phyloP scores from a whole-genome alignment of 1,140 invertebrate genomes.

The Metaphire vulgaris region DNA sequence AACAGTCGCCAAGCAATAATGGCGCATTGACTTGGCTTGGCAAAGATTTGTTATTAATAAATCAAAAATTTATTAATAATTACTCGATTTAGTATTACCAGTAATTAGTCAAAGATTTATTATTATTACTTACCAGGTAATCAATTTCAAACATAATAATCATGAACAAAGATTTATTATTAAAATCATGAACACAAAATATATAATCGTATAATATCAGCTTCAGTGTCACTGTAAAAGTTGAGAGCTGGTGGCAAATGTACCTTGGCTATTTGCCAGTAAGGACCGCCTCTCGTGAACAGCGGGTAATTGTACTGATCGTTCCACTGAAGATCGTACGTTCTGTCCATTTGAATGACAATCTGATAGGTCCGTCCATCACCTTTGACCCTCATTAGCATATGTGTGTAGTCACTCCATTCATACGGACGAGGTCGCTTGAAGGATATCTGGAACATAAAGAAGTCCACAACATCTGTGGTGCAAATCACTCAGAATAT shows the following conservation, averaged over 20 bases:
- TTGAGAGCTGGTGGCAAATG: too few relatives aligned
- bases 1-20: too few relatives aligned
- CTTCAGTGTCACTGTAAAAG: too few relatives aligned
- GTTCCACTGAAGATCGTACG: slow-evolving; percentile 73
- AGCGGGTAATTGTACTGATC: slow-evolving; percentile 75
- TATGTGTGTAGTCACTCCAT: slow-evolving; percentile 72
- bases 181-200: slow-evolving; percentile 8
- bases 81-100: too few relatives aligned
- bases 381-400: slow-evolving; percentile 76
- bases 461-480: slow-evolving; percentile 10
- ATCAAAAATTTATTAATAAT: too few relatives aligned
- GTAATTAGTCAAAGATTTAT: too few relatives aligned
- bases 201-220: too few relatives aligned
- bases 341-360: slow-evolving; percentile 62
- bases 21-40: too few relatives aligned
- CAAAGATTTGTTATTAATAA: too few relatives aligned
- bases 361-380: slow-evolving; percentile 82
- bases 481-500: not conserved
- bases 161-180: not conserved
- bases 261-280: slow-evolving; percentile 86
- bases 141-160: not conserved
- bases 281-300: slow-evolving; percentile 87
- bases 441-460: slow-evolving; percentile 61
- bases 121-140: too few relatives aligned
- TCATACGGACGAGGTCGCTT: slow-evolving; percentile 62